phyloP scores from a whole-genome alignment of 1,140 invertebrate species.

The Mercenaria mercenaria region DNA sequence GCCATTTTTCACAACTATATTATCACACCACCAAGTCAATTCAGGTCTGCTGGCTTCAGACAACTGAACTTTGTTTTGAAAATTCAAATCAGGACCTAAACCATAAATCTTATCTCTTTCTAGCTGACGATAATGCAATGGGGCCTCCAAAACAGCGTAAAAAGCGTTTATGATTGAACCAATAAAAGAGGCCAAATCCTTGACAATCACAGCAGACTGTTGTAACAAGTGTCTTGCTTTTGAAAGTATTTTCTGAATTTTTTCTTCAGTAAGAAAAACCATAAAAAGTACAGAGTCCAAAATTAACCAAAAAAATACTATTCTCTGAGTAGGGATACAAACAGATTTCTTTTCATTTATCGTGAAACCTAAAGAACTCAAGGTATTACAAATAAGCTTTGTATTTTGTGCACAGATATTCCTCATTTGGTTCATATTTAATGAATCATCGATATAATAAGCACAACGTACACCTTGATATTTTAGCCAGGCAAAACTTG shows the following conservation, averaged over 20 bases:
- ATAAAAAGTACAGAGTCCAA: conserved; percentile 29
- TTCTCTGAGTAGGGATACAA: conserved; percentile 8
- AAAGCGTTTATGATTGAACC: conserved; percentile 28
- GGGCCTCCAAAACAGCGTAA: conserved; percentile 21
- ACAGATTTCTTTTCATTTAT: conserved; percentile 34
- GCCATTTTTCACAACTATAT: conserved; percentile 20
- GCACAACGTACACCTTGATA: conserved; percentile 25
- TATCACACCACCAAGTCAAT: conserved; percentile 29
- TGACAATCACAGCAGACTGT: background rate
- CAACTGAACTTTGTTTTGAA: background rate
- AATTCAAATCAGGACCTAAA: background rate
- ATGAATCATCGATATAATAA: conserved; percentile 51
- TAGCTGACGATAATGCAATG: background rate
- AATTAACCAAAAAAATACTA: conserved; percentile 48
- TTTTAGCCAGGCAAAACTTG: conserved; percentile 35
- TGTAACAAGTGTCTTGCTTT: background rate
- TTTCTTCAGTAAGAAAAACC: conserved; percentile 26
- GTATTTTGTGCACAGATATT: background rate
- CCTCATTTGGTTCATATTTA: conserved; percentile 34
- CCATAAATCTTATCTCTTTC: conserved; percentile 20
- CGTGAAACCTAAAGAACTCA: background rate
- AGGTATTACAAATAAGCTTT: background rate
- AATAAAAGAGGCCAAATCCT: conserved; percentile 11
- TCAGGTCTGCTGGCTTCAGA: background rate
- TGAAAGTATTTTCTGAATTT: conserved; percentile 12